Evolutionary conservation across 2,113 vertebrate species (phyloP).

Genomic region (Chloroceryle aenea): DNA sequence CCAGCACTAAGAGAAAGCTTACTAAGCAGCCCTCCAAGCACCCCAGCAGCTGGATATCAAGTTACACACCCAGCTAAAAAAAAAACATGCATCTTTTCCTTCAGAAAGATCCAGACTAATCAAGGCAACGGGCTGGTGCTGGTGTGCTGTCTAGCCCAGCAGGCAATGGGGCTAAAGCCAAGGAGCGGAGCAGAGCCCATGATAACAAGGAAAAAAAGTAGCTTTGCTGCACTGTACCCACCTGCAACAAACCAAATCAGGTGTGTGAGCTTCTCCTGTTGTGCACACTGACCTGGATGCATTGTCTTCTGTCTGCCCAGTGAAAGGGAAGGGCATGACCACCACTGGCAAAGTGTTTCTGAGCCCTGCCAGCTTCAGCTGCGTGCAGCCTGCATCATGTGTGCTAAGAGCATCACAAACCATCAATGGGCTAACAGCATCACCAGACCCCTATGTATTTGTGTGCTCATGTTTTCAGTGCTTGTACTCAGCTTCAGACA

Average conservation of each 20-base stretch:
- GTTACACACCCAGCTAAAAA: not conserved
- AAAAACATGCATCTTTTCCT: not conserved
- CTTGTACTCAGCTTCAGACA: accelerated
- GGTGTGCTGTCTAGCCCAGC: not conserved
- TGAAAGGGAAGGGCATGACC: accelerated
- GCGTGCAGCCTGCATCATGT: accelerated
- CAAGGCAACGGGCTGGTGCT: not conserved
- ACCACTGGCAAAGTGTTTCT: not conserved
- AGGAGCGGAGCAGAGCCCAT: not conserved
- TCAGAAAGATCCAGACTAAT: not conserved
- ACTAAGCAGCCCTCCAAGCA: not conserved
- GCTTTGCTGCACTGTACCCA: not conserved
- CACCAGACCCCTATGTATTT: not conserved
- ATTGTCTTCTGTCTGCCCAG: accelerated
- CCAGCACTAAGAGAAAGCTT: not conserved
- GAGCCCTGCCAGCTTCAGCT: not conserved
- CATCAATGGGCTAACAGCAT: not conserved
- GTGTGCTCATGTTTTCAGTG: not conserved
- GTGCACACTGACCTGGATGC: not conserved
- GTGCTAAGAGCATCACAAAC: not conserved
- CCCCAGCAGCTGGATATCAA: not conserved
- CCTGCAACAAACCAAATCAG: not conserved
- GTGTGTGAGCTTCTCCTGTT: not conserved
- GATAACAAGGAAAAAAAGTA: not conserved
- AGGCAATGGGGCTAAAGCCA: not conserved